Base-by-base conservation (phyloP, 2,888 invertebrate genomes). In the Andrena haemorrhoa region DNA sequence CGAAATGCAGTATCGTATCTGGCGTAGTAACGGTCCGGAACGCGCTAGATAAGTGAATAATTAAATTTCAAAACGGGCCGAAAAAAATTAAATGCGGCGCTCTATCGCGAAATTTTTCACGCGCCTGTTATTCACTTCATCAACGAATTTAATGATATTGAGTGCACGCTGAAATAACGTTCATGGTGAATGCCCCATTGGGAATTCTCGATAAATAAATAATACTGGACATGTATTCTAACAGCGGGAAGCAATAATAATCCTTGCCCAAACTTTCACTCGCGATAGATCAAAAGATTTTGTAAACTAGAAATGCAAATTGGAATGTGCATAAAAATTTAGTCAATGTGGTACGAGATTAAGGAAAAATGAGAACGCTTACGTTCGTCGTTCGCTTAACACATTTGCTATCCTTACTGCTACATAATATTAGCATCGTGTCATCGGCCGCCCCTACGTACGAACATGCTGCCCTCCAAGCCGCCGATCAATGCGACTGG, bases 401-500 rank as follows among this genome's bases (percentile, higher is more conserved):
- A 60, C 69, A 72, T 31, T 65, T 76, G 23, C 41, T 69, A 35
- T 69, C 51, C 26, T 53, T 72, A 31, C 64, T 66, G 70, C 16
- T 64, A 53, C 35, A 65, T 49, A n/a, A 65, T 49, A 23, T 69
- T 70, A 23, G 23, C 71, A 51, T 65, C 58, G 81, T 64, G 71
- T 76, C 76, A 58, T 70, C 77, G 64, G 61, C 61, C 69, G 61
- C 61, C 69, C 75, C 76, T 64, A 65, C 79, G 35, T 81, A 83
- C 47, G 86, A 87, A 35, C 88, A 85, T 53, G 75, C 69, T 56
- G 75, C 77, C 26, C 72, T 85, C 20, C 69, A 79, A 66, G 86
- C 89, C 47, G 93, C 91, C 26, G 94, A 94, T 85, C 93, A 93
- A 87, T 94, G 94, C 88, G 93, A 93, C 82, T 94, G 94, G 94